A percentile compares a stretch with the other conserved stretches of the same genome.
Evolutionary conservation across 2,888 invertebrate genomes (phyloP).

Genomic region (Agelastica alni): DNA sequence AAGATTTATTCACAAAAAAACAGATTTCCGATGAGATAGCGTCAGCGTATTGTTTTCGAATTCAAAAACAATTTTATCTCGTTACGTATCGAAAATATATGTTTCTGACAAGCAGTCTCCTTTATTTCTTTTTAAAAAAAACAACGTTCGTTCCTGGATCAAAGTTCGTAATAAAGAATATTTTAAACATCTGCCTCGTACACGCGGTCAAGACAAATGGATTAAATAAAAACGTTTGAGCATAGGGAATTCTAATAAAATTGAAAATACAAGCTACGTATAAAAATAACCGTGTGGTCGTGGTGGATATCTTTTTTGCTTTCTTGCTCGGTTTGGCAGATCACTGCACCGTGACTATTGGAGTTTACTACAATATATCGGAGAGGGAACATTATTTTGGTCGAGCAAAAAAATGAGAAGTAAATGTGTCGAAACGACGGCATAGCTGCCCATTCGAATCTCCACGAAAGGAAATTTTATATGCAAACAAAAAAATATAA

Average conservation of each 20-base stretch:
- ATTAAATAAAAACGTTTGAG: conserved; percentile 33
- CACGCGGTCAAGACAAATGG: conserved; percentile 28
- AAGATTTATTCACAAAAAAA: neutral
- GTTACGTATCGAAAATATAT: neutral
- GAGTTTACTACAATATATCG: conserved; percentile 7
- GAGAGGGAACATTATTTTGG: conserved; percentile 14
- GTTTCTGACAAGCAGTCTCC: neutral
- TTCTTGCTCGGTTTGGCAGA: conserved; percentile 23
- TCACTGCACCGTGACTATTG: conserved; percentile 20
- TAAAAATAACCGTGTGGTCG: conserved; percentile 18
- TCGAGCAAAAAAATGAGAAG: conserved; percentile 15
- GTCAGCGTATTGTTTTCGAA: no score
- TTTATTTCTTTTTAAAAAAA: neutral
- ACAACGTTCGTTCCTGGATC: neutral
- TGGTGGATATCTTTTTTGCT: conserved; percentile 16
- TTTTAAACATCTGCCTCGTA: conserved; percentile 31
- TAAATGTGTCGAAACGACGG: conserved; percentile 4
- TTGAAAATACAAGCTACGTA: conserved; percentile 30
- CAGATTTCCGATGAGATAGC: no score
- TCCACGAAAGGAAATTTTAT: conserved; percentile 1
- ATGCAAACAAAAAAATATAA: no score
- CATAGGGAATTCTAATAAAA: conserved; percentile 35
- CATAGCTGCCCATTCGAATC: no score
- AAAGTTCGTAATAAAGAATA: conserved; percentile 14
- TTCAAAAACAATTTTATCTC: no score